Base-by-base conservation (phyloP, 64 coral and sea anemone species). In the Cladopsammia gracilis region DNA sequence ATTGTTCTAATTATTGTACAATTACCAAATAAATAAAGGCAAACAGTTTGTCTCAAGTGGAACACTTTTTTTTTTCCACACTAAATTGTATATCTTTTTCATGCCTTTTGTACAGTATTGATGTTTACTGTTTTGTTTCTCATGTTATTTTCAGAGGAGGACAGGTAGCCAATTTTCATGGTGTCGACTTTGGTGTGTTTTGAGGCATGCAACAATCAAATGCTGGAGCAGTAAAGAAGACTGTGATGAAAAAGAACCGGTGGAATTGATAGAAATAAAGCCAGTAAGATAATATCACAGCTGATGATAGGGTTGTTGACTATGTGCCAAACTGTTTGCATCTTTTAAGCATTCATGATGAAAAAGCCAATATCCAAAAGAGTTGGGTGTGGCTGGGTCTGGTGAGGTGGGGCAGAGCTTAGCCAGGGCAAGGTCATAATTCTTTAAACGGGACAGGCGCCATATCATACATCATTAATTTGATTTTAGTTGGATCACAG, bases 231-330 rank as follows among this genome's bases (percentile, higher is more conserved):
- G 72, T 7, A 83, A 91, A 82, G 76, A 90, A 43, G 96, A 97
- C 80, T 69, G 16, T 15, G 25, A 57, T 24, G 53, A 90, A 5
- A 20, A 42, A 18, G 76, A 92, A 87, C 96, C 88, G 7, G 69
- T 86, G 14, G 96, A 97, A 54, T 62, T 58, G 18, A 91, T 97
- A 75, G 96, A 97, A 76, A 94, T 97, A 22, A 97, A 97, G 87
- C 81, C 90, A 13, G 96, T 97, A 74, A 92, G 94, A 66, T 43
- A 12, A 56, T 49, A 34, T 34, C 34, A 34, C 34, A 34, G 34
- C 34, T 34, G 34, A 34, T 34, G 34, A 34, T 34, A 34, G 34
- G 34, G 34, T 34, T 34, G 34, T 2, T 34, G 34, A 34, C 34
- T 34, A 34, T 34, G 34, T 34, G 34, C 34, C 34, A 34, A 34